These are phyloP conservation scores for Nipponia nippon DNA, from an alignment of 2,113 vertebrate genomes.

Conservation along the genomic window DNA sequence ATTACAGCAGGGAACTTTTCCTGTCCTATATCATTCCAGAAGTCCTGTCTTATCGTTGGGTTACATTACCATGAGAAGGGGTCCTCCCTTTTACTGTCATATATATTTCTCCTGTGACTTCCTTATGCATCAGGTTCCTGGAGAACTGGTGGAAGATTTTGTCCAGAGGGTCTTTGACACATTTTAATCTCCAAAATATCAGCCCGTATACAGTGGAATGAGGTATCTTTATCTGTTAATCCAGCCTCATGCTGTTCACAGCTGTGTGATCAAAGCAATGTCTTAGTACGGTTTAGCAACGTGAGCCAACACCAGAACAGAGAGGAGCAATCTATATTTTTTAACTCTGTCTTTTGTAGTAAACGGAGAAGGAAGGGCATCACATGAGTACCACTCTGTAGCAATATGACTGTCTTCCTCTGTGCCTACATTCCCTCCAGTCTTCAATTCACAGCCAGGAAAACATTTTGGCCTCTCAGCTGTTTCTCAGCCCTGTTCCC, in stretches of 20 bases:
- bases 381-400: neutral
- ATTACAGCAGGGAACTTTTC: neutral
- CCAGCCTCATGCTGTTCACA: neutral
- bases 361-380: neutral
- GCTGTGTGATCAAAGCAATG: neutral
- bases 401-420: fast-evolving
- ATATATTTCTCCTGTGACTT: neutral
- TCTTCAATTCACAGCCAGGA: neutral
- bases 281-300: neutral
- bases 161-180: neutral
- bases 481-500: neutral
- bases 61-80: neutral
- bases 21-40: neutral
- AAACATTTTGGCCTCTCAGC: neutral
- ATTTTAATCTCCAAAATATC: neutral
- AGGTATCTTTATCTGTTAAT: neutral
- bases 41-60: neutral
- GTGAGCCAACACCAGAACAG: neutral
- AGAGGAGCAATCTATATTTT: neutral
- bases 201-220: neutral
- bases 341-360: neutral
- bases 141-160: neutral
- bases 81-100: neutral
- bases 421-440: neutral
- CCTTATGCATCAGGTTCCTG: neutral